Evolutionary conservation across 2,797 vertebrate genomes (phyloP).

Genomic region (Etheostoma nigrum): DNA sequence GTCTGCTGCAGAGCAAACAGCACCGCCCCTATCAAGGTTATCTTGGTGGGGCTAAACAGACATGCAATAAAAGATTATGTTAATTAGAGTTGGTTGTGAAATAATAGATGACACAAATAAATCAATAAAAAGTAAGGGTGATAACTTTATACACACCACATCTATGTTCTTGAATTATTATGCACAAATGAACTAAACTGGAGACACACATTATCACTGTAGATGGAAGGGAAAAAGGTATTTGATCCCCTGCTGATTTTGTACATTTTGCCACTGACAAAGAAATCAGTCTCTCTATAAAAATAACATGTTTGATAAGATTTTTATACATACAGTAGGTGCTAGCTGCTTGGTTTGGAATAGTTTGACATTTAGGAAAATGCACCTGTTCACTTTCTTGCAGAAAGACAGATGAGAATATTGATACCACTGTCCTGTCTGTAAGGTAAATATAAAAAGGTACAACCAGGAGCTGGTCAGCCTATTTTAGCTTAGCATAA

Average conservation of each 20-base stretch:
- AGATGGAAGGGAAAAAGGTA: neutral
- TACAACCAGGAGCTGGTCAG: neutral
- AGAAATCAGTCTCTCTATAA: neutral
- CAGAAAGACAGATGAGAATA: neutral
- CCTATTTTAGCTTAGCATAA: slow-evolving; percentile 2
- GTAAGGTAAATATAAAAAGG: neutral
- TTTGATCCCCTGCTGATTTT: no score
- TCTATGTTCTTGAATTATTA: neutral
- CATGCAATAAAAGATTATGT: slow-evolving; percentile 2
- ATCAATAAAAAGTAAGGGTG: neutral
- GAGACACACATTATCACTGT: neutral
- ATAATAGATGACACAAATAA: neutral
- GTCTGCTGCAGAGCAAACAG: slow-evolving; percentile 92
- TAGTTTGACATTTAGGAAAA: neutral
- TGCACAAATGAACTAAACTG: slow-evolving; percentile 5
- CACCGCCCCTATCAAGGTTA: slow-evolving; percentile 94
- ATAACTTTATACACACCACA: neutral
- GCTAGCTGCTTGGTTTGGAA: neutral
- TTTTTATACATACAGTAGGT: neutral
- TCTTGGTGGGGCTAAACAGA: slow-evolving; percentile 89
- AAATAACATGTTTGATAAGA: neutral
- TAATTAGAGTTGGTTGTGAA: neutral
- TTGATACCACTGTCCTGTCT: neutral
- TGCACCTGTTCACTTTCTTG: neutral
- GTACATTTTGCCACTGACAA: no score